These are phyloP conservation scores for Cheilosia impressa DNA, from an alignment of 2,888 invertebrate genomes.

Conservation along the genomic window DNA sequence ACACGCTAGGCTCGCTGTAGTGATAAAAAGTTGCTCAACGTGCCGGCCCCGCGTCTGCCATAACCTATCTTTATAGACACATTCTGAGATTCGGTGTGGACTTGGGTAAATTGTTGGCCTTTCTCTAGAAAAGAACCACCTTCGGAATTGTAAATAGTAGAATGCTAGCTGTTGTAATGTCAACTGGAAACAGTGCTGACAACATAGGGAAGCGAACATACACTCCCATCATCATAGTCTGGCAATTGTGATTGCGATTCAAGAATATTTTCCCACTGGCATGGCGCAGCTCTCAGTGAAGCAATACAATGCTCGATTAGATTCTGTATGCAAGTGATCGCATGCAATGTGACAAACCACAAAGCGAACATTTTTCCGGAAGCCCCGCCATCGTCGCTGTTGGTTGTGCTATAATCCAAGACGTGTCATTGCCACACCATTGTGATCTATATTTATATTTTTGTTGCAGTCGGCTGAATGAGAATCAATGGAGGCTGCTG, in stretches of 20 bases:
- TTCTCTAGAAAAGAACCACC: constrained; percentile 4
- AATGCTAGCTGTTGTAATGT: constrained; percentile 37
- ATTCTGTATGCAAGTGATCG: constrained; percentile 43
- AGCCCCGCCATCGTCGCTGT: constrained; percentile 30
- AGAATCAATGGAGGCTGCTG: constrained; percentile 26
- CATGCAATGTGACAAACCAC: constrained; percentile 65
- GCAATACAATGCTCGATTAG: constrained; percentile 66
- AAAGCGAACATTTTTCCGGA: constrained; percentile 65
- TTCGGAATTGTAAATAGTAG: neutral
- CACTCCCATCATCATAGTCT: constrained; percentile 28
- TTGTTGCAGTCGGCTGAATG: constrained; percentile 30
- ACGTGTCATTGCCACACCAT: constrained; percentile 31
- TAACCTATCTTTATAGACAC: constrained; percentile 11
- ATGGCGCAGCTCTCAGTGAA: constrained; percentile 11
- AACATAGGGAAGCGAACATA: constrained; percentile 8
- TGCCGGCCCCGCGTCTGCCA: constrained; percentile 4
- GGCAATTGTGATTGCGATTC: constrained; percentile 12
- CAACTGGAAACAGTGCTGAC: neutral
- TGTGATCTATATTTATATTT: constrained; percentile 58
- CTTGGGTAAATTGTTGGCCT: constrained; percentile 2
- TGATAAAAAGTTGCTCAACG: constrained; percentile 57
- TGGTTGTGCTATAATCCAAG: neutral
- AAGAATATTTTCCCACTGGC: constrained; percentile 64
- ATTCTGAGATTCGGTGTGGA: constrained; percentile 5
- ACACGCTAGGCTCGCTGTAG: constrained; percentile 59